Percentiles rank a stretch among this genome's conserved stretches.
Conservation (phyloP, 2,797 vertebrate species). For the Molossus molossus region DNA sequence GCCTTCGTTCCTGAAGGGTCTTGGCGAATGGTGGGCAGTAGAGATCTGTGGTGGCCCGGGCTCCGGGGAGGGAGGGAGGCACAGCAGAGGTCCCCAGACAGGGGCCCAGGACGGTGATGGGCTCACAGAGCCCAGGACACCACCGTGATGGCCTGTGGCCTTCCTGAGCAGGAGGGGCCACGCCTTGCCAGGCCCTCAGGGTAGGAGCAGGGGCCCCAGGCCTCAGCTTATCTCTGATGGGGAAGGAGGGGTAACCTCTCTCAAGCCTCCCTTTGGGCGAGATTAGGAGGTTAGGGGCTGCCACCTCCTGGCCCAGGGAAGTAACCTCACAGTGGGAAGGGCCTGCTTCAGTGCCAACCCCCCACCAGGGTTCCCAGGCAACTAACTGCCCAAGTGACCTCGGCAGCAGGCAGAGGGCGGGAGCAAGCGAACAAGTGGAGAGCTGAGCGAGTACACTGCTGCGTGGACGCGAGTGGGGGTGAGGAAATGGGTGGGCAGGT, state of each 20-base stretch:
- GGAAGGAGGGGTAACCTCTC: no score
- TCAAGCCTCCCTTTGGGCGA: neutral
- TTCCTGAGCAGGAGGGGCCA: neutral
- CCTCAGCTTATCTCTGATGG: neutral
- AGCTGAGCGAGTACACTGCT: neutral
- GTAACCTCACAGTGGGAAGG: accelerated
- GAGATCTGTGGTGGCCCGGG: neutral
- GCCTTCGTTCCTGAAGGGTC: neutral
- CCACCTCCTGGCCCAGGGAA: neutral
- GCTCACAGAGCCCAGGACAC: neutral
- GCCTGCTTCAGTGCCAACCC: neutral
- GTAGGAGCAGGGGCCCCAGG: neutral
- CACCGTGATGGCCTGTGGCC: neutral
- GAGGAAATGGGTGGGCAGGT: no score
- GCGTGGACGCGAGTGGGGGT: accelerated
- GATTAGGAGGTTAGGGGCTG: neutral
- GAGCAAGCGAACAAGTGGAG: neutral
- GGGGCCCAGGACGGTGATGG: neutral
- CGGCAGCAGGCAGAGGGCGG: neutral
- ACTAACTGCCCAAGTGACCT: neutral
- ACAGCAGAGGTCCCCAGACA: neutral
- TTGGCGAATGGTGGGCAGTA: neutral
- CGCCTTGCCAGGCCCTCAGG: neutral
- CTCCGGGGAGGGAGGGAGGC: accelerated
- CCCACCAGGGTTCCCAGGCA: neutral